Evolutionary conservation across 2,113 vertebrate species (phyloP), one percentile per base, ranked within the genome.

Genomic region (Eptesicus fuscus): DNA sequence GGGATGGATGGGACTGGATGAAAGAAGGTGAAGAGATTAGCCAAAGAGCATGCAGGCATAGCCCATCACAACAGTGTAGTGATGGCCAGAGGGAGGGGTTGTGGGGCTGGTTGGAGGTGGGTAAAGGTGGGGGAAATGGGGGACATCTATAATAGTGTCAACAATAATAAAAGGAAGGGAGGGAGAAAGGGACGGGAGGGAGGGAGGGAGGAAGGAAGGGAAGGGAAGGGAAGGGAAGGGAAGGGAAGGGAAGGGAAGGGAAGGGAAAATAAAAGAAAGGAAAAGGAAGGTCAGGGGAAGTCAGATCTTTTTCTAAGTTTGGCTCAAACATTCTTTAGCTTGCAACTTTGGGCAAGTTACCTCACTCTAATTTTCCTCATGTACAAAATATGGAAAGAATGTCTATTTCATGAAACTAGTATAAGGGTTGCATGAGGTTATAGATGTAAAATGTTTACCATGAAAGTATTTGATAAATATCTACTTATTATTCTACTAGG

Each of bases 391-490:
- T 1, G 9, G 51, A 44, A 74, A 44, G 7, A 77, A 73, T 44
- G 28, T 0, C 2, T 22, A 32, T 23, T 88, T 53, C 40, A 49
- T 28, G 88, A 18, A 30, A 63, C 44, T 49, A 16, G 11, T 18
- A 0, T 42, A 42, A 63, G 1, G 1, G 2, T 18, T 83, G 5
- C 0, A 14, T 22, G 18, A 85, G 8, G 40, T 5, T 63, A 9
- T 49, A 4, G 11, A 23, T 76, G 17, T 79, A 44, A 79, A 74
- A 74, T 85, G 12, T 25, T 87, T 78, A 59, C 25, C 85, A 22
- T 40, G 49, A 28, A 76, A 47, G 12, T 42, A 44, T 67, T 84
- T 2, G 10, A n/a, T 53, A 83, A 28, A 44, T 63, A 83, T 42
- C 47, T 77, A 42, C n/a, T 74, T 49, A 61, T 74, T 49, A 53